These are phyloP conservation scores for Hipparchia sbordonii DNA, from an alignment of 2,888 invertebrate species.

Conservation along the genomic window DNA sequence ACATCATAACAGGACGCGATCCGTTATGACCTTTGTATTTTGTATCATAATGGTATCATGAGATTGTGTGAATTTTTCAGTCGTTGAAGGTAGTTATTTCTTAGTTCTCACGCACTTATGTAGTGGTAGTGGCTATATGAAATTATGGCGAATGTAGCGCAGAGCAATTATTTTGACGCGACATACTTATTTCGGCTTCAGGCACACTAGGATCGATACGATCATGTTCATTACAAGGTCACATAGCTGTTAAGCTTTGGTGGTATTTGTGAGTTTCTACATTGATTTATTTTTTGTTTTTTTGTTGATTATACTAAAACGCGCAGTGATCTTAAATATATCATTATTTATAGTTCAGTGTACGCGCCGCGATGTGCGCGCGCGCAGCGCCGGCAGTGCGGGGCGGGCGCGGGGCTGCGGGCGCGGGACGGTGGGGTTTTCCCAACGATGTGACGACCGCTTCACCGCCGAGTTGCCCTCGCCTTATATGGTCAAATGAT, in stretches of 20 bases:
- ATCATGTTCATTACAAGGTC: neutral
- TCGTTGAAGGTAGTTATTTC: slow-evolving; percentile 1
- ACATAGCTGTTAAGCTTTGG: neutral
- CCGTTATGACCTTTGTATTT: slow-evolving; percentile 1
- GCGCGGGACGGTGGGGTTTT: slow-evolving; percentile 68
- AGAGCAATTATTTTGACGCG: neutral
- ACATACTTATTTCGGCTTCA: neutral
- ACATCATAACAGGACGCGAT: slow-evolving; percentile 23
- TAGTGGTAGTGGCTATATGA: neutral
- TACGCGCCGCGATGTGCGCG: slow-evolving; percentile 15
- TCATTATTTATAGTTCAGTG: neutral
- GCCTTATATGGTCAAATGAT: slow-evolving; percentile 63
- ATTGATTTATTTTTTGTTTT: neutral
- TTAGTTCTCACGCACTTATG: slow-evolving; percentile 6
- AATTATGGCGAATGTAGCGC: neutral
- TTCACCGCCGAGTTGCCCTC: slow-evolving; percentile 54
- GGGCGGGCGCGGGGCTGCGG: slow-evolving; percentile 40
- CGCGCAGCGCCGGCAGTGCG: slow-evolving; percentile 29
- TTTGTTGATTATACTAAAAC: too few species aligned
- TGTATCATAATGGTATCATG: neutral
- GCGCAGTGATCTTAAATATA: neutral
- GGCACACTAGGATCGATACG: neutral
- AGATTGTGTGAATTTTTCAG: slow-evolving; percentile 1
- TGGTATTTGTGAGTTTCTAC: neutral
- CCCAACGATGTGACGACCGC: slow-evolving; percentile 69